These are phyloP conservation scores for Panthera tigris DNA, from an alignment of 2,113 vertebrate species.

Conservation along the genomic window DNA sequence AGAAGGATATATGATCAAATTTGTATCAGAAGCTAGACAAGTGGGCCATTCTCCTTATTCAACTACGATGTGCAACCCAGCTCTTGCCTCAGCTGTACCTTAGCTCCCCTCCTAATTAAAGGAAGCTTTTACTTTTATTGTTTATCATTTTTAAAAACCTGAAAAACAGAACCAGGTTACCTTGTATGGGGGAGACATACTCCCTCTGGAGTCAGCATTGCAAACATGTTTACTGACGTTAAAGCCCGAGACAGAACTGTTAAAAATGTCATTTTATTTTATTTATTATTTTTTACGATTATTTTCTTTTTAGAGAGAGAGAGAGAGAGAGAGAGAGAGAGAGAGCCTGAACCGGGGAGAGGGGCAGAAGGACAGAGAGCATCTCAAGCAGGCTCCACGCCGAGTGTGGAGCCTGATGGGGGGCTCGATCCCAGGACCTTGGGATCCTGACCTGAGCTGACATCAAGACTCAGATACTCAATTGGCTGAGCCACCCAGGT, in stretches of 20 bases:
- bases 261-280: slow-evolving; percentile 17
- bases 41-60: not conserved
- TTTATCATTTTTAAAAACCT: not conserved
- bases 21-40: not conserved
- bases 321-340: too few relatives aligned
- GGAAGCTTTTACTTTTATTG: not conserved
- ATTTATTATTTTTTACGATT: too few relatives aligned
- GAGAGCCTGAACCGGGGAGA: too few relatives aligned
- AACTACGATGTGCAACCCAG: not conserved
- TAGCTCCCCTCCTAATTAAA: not conserved
- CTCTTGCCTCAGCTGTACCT: not conserved
- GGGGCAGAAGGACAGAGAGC: too few relatives aligned
- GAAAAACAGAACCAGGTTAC: not conserved
- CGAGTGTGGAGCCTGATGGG: too few relatives aligned
- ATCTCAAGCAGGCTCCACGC: too few relatives aligned
- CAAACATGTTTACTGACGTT: not conserved
- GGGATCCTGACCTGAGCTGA: too few relatives aligned
- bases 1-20: not conserved
- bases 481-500: too few relatives aligned
- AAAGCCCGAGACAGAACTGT: not conserved
- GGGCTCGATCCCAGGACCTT: too few relatives aligned
- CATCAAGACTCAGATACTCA: too few relatives aligned
- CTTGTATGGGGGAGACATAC: not conserved
- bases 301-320: too few relatives aligned
- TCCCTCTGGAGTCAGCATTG: not conserved